These are phyloP conservation scores for Sinopyrophorus schimmeli DNA, from an alignment of 2,888 invertebrate species.

Conservation along the genomic window DNA sequence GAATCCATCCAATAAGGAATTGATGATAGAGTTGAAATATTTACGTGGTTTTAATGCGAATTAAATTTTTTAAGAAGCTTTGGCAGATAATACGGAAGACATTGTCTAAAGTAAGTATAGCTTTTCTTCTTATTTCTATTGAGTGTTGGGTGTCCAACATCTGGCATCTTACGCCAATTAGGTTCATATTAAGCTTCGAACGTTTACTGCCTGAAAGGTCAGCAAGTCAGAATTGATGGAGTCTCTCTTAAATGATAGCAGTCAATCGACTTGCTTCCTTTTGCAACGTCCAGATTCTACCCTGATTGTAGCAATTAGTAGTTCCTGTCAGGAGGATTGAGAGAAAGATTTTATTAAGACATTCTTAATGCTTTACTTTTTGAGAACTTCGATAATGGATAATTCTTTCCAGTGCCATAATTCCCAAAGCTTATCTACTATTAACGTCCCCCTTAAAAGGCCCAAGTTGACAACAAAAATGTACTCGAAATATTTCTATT, in stretches of 20 bases:
- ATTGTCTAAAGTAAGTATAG: too few relatives aligned
- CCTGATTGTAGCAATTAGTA: slow-evolving; percentile 37
- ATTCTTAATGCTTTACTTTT: slow-evolving; percentile 1
- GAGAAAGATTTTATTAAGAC: slow-evolving; percentile 10
- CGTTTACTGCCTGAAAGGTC: slow-evolving; percentile 20
- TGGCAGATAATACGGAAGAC: too few relatives aligned
- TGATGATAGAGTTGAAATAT: too few relatives aligned
- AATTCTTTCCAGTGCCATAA: not conserved
- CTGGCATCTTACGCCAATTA: slow-evolving; percentile 21
- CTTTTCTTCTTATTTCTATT: slow-evolving; percentile 5
- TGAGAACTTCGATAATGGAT: slow-evolving; percentile 1
- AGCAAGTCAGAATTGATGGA: slow-evolving; percentile 33
- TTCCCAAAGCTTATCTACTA: too few relatives aligned
- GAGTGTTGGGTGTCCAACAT: slow-evolving; percentile 10
- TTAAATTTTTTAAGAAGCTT: too few relatives aligned
- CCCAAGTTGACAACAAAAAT: too few relatives aligned
- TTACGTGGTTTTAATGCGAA: too few relatives aligned
- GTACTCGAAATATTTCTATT: too few relatives aligned
- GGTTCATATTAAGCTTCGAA: slow-evolving; percentile 18
- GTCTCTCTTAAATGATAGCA: slow-evolving; percentile 32
- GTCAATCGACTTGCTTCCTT: slow-evolving; percentile 33
- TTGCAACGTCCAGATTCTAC: slow-evolving; percentile 31
- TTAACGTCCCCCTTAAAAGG: too few relatives aligned
- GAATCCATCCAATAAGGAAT: too few relatives aligned
- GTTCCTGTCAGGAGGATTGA: slow-evolving; percentile 30